Evolutionary conservation across 2,888 invertebrate species (phyloP), one percentile per base, ranked within the genome.

Genomic region (Ametastegia equiseti): DNA sequence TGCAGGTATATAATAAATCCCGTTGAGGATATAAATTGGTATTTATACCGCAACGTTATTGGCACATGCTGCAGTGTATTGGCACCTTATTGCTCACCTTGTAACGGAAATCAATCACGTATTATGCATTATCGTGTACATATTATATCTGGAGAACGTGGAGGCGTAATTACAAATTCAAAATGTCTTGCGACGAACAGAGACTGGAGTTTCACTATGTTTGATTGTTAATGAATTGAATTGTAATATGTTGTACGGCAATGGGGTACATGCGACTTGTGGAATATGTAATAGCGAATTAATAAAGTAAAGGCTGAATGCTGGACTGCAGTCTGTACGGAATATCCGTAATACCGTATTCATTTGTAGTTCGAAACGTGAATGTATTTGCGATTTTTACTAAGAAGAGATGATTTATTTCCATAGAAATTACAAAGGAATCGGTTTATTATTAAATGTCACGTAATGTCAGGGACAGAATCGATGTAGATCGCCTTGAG

Each of bases 401-500:
- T 6, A 33, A n/a, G 6, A 6, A 2, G 39, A 36, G n/a, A 65
- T 65, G 39, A 65, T 65, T 19, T 65, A 65, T 65, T 15, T 23
- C n/a, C 33, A 65, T 65, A 36, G 33, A 65, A 65, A 65, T 65
- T 33, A 65, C 33, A 11, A 39, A 65, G 65, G 36, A 36, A 65
- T 65, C 39, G 11, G 65, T 65, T 65, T 65, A n/a, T 65, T 19
- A 39, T 65, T 65, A 65, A 36, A 65, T 65, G 65, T 65, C 60
- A 60, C 39, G 77, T 77, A 77, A 77, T 42, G 77, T 57, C 60
- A 60, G 57, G 77, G 60, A 60, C 39, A 77, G 39, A 42, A 47
- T 36, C 30, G 60, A 78, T 60, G 42, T 60, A 78, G 77, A 78
- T 78, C 77, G 42, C 77, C 77, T 78, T 78, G 77, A 60, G 45